Evolutionary conservation across 2,888 invertebrate genomes (phyloP).

Genomic region (Oscheius sp.): DNA sequence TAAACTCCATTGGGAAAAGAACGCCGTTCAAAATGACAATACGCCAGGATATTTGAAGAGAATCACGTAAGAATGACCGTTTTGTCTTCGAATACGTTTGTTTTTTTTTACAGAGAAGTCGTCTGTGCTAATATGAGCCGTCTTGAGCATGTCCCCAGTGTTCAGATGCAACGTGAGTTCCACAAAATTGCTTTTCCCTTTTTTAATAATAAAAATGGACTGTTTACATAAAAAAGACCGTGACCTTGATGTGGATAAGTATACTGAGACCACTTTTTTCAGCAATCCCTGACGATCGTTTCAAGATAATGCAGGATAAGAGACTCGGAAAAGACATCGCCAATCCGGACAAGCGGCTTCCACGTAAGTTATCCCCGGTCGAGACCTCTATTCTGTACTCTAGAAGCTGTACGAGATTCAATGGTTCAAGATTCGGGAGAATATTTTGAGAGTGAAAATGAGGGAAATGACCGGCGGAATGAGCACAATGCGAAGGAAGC

Average conservation of each 20-base stretch:
- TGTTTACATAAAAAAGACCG: too few species aligned
- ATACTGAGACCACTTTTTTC: too few species aligned
- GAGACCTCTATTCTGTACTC: conserved; percentile 1
- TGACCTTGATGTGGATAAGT: conserved; percentile 8
- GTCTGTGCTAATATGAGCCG: conserved; percentile 62
- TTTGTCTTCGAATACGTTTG: too few species aligned
- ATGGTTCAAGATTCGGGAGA: conserved; percentile 54
- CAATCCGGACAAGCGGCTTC: conserved; percentile 64
- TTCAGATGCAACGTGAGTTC: conserved; percentile 64
- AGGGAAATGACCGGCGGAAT: conserved; percentile 53
- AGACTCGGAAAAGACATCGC: conserved; percentile 51
- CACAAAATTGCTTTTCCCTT: not conserved
- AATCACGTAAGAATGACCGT: conserved; percentile 49
- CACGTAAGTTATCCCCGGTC: conserved; percentile 45
- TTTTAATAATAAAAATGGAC: too few species aligned
- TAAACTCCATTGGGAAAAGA: conserved; percentile 65
- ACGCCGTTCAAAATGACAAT: conserved; percentile 59
- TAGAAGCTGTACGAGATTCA: conserved; percentile 54
- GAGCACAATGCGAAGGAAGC: conserved; percentile 55
- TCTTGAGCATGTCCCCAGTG: conserved; percentile 63
- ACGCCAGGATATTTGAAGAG: conserved; percentile 56
- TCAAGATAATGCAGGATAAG: conserved; percentile 53
- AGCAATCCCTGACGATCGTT: conserved; percentile 59
- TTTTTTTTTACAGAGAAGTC: conserved; percentile 37
- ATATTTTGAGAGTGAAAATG: conserved; percentile 56